Evolutionary conservation across 2,113 vertebrate species (phyloP).

Genomic region (Clarias macrocephalus): DNA sequence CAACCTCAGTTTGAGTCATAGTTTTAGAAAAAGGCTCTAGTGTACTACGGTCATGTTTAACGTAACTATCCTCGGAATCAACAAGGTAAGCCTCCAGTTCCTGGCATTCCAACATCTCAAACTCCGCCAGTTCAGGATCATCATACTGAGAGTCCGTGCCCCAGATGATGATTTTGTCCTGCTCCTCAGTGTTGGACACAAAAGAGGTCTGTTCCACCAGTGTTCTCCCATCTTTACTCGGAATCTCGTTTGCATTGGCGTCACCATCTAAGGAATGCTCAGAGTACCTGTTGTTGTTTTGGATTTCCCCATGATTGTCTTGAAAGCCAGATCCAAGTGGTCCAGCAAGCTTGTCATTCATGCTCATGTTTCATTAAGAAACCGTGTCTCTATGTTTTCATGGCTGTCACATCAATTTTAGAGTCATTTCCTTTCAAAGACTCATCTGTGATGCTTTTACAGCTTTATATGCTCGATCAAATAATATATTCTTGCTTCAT

Average conservation of each 20-base stretch:
- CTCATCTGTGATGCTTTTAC: constrained; percentile 5
- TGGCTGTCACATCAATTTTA: constrained; percentile 16
- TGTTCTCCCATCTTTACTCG: constrained; percentile 49
- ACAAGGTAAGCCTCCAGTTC: constrained; percentile 72
- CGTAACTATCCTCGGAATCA: constrained; percentile 64
- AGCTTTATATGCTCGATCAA: constrained; percentile 3
- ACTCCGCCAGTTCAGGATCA: constrained; percentile 75
- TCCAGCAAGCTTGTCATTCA: constrained; percentile 55
- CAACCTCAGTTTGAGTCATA: neutral
- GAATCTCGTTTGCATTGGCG: constrained; percentile 72
- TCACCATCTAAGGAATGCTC: constrained; percentile 59
- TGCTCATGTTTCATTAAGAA: constrained; percentile 66
- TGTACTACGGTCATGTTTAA: constrained; percentile 49
- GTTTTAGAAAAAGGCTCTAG: constrained; percentile 6
- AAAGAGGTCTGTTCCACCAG: constrained; percentile 50
- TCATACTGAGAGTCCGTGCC: constrained; percentile 72
- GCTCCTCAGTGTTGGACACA: constrained; percentile 53
- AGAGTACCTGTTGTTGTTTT: constrained; percentile 68
- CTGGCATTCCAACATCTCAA: constrained; percentile 78
- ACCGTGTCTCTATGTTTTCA: constrained; percentile 46
- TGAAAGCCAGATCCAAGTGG: constrained; percentile 29
- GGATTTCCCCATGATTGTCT: constrained; percentile 53
- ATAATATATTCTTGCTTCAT: constrained; percentile 28
- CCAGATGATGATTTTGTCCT: constrained; percentile 71
- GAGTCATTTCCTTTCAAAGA: constrained; percentile 24